phyloP scores from a whole-genome alignment of 2,113 vertebrate genomes.

The Pluvialis apricaria region DNA sequence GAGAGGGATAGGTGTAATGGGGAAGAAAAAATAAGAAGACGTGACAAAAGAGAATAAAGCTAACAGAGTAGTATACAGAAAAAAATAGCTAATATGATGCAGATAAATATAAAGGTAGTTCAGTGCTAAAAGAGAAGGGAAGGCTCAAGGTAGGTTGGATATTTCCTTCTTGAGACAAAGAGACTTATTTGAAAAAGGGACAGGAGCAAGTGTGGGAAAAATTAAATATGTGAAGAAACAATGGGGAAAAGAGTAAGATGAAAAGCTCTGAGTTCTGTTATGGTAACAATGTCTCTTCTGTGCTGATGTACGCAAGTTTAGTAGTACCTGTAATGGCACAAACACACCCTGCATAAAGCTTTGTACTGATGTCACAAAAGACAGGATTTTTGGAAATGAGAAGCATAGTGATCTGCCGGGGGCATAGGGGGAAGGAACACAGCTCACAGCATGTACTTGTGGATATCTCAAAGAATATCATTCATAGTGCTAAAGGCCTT shows the following conservation, averaged over 20 bases:
- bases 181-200: background rate
- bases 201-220: background rate
- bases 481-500: accelerated
- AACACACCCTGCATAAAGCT: background rate
- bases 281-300: background rate
- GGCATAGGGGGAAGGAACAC: background rate
- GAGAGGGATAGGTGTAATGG: background rate
- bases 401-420: background rate
- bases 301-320: too few species aligned
- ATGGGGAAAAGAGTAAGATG: accelerated
- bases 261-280: background rate
- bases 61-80: background rate
- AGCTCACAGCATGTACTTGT: background rate
- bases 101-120: background rate
- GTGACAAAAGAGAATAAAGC: background rate
- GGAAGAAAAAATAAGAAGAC: background rate
- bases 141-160: background rate
- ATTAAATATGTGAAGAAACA: background rate
- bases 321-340: background rate
- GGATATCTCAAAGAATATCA: background rate
- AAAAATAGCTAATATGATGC: background rate
- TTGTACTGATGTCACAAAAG: background rate
- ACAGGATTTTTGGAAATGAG: background rate
- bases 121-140: background rate
- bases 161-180: background rate